Conservation (phyloP, 2,888 invertebrate genomes). For the Gonocerus acuteangulatus region DNA sequence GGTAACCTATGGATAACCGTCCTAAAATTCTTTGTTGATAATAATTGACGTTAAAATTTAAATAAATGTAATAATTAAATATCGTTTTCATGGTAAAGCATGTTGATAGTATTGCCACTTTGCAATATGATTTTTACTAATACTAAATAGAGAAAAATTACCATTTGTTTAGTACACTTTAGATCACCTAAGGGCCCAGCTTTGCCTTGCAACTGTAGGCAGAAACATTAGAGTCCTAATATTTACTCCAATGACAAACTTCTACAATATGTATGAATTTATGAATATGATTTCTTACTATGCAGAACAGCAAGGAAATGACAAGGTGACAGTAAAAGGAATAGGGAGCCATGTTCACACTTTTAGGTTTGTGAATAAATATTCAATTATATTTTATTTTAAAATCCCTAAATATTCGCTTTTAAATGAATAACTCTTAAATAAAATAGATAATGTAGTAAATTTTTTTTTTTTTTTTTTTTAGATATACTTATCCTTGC, state of each 20-base stretch:
- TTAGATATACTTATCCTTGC: slow-evolving; percentile 44
- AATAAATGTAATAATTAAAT: too few relatives aligned
- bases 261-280: slow-evolving; percentile 75
- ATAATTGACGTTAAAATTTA: too few relatives aligned
- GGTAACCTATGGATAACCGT: too few relatives aligned
- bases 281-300: slow-evolving; percentile 73
- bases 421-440: too few relatives aligned
- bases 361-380: slow-evolving; percentile 18
- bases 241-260: slow-evolving; percentile 66
- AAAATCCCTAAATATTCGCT: too few relatives aligned
- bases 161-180: slow-evolving; percentile 53
- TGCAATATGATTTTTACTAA: too few relatives aligned
- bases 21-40: too few relatives aligned
- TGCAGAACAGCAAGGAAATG: slow-evolving; percentile 49
- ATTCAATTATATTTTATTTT: too few relatives aligned
- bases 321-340: slow-evolving; percentile 40
- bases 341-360: slow-evolving; percentile 31
- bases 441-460: not conserved
- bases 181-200: slow-evolving; percentile 64
- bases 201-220: slow-evolving; percentile 62
- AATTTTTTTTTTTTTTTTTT: not conserved
- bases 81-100: too few relatives aligned
- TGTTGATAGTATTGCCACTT: too few relatives aligned
- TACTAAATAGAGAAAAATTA: too few relatives aligned
- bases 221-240: slow-evolving; percentile 56